Conservation (phyloP, 2,888 invertebrate genomes). For the Silvanus unidentatus region DNA sequence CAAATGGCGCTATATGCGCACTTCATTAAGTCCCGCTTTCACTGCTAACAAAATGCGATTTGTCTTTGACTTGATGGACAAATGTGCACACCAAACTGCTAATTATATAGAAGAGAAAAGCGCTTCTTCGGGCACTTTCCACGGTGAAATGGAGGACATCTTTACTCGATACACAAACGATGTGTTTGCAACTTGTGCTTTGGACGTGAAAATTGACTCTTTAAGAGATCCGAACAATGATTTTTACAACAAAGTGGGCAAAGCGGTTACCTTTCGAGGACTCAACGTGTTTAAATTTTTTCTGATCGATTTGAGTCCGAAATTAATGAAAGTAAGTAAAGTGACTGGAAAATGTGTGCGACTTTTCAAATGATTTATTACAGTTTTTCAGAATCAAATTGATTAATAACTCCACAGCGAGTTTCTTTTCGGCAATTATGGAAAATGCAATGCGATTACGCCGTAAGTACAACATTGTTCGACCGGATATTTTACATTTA, state of each 20-base stretch:
- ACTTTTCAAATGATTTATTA: neutral
- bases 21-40: slow-evolving; percentile 45
- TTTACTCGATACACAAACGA: slow-evolving; percentile 49
- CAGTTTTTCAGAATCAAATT: neutral
- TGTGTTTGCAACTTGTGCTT: slow-evolving; percentile 51
- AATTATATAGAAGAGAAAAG: neutral
- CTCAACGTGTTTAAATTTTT: slow-evolving; percentile 13
- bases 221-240: slow-evolving; percentile 48
- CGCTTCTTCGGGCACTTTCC: slow-evolving; percentile 26
- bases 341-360: no score
- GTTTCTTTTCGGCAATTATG: neutral
- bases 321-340: slow-evolving; percentile 16
- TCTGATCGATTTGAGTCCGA: slow-evolving; percentile 11
- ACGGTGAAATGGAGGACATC: slow-evolving; percentile 21
- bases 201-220: slow-evolving; percentile 52
- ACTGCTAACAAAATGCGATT: slow-evolving; percentile 47
- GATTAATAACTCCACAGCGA: neutral
- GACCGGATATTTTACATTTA: slow-evolving; percentile 48
- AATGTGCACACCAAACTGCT: slow-evolving; percentile 16
- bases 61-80: slow-evolving; percentile 41
- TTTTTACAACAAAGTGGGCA: slow-evolving; percentile 51
- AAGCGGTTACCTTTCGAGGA: slow-evolving; percentile 32
- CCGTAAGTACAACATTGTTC: slow-evolving; percentile 16
- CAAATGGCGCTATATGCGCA: slow-evolving; percentile 42
- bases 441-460: slow-evolving; percentile 11